Evolutionary conservation across 2,888 invertebrate species (phyloP).

Genomic region (Zeuzera pyrina): DNA sequence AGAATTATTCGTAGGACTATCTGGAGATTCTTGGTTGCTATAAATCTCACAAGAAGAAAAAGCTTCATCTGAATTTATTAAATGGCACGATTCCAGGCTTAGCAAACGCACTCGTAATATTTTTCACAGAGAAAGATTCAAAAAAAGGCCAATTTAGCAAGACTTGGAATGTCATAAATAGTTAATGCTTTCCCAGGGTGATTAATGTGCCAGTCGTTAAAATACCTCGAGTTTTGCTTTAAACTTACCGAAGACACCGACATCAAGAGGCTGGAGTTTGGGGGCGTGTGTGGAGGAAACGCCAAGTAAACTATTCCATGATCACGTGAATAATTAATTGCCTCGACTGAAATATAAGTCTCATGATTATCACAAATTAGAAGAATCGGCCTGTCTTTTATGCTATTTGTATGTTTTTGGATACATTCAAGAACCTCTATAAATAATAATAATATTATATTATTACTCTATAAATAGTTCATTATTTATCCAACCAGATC

Average conservation of each 20-base stretch:
- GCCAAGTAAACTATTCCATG: too few species aligned
- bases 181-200: constrained; percentile 2
- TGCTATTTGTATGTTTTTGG: constrained; percentile 1
- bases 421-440: constrained; percentile 2
- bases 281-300: too few species aligned
- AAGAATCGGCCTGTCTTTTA: constrained; percentile 1
- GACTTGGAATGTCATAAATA: constrained; percentile 1
- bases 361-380: constrained; percentile 4
- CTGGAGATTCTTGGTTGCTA: constrained; percentile 5
- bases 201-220: constrained; percentile 3
- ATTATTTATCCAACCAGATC: constrained; percentile 1
- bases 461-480: too few species aligned
- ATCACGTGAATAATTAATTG: constrained; percentile 1
- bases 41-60: constrained; percentile 5
- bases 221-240: constrained; percentile 3
- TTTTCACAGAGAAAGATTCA: constrained; percentile 1
- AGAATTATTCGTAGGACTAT: constrained; percentile 2
- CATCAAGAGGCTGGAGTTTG: too few species aligned
- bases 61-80: constrained; percentile 1
- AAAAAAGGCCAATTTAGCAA: constrained; percentile 3
- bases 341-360: constrained; percentile 4
- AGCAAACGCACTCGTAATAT: constrained; percentile 9
- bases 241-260: too few species aligned
- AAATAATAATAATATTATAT: too few species aligned
- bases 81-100: constrained; percentile 6